phyloP scores from a whole-genome alignment of 2,113 vertebrate genomes.

The Epinephelus fuscoguttatus region DNA sequence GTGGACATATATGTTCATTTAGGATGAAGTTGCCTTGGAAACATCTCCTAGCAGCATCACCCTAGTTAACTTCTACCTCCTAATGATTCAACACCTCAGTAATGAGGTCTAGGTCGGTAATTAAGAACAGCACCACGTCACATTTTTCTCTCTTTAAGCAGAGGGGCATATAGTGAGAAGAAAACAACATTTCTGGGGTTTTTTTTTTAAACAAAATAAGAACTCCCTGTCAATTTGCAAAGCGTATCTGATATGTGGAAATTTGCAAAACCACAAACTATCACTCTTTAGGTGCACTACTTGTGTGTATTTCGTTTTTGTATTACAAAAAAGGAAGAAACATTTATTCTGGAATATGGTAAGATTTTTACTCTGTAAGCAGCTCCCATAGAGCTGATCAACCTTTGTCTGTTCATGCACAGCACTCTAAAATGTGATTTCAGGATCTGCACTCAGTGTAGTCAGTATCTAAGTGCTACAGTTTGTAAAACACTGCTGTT shows the following conservation, averaged over 20 bases:
- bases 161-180: conserved; percentile 11
- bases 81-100: conserved; percentile 63
- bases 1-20: not conserved
- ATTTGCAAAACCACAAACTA: not conserved
- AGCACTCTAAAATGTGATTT: conserved; percentile 29
- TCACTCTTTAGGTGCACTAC: not conserved
- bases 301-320: not conserved
- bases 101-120: conserved; percentile 65
- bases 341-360: not conserved
- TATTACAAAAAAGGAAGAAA: not conserved
- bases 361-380: not conserved
- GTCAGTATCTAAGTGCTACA: conserved; percentile 32
- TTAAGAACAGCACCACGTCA: conserved; percentile 38
- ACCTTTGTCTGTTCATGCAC: conserved; percentile 7
- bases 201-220: too few species aligned
- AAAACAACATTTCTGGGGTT: conserved; percentile 7
- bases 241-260: not conserved
- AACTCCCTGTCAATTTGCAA: not conserved
- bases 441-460: conserved; percentile 11
- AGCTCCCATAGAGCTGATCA: conserved; percentile 6
- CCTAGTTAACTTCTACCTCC: conserved; percentile 46
- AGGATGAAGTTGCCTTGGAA: conserved; percentile 55
- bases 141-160: conserved; percentile 33
- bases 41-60: conserved; percentile 52
- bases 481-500: conserved; percentile 49